phyloP scores from a whole-genome alignment of 2,113 vertebrate genomes.

The Sander vitreus region DNA sequence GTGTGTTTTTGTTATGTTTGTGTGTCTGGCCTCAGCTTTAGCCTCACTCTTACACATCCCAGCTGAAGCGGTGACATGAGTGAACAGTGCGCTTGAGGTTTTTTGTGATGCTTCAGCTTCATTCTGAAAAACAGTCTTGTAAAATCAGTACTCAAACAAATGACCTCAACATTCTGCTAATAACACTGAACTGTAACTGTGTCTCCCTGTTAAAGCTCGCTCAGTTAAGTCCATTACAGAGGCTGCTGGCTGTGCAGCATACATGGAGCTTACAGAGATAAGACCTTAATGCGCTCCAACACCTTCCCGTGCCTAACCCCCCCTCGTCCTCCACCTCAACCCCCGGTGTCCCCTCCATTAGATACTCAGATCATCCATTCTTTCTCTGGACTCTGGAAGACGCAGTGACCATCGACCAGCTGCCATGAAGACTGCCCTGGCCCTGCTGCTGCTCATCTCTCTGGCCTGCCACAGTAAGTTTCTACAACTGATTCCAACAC shows the following conservation, averaged over 20 bases:
- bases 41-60: neutral
- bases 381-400: slow-evolving; percentile 48
- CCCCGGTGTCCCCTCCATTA: slow-evolving; percentile 17
- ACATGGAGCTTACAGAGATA: slow-evolving; percentile 81
- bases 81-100: neutral
- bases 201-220: slow-evolving; percentile 52
- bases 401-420: slow-evolving; percentile 28
- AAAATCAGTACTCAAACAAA: slow-evolving; percentile 1
- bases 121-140: neutral
- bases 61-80: neutral
- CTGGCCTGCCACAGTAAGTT: slow-evolving; percentile 85
- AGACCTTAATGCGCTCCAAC: slow-evolving; percentile 75
- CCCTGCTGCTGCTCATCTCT: slow-evolving; percentile 79
- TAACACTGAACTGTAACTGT: slow-evolving; percentile 5
- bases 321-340: slow-evolving; percentile 20
- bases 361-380: slow-evolving; percentile 34
- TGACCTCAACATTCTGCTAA: neutral
- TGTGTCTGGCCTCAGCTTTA: slow-evolving; percentile 15
- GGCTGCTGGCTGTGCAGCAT: slow-evolving; percentile 79
- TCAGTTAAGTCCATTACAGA: slow-evolving; percentile 79
- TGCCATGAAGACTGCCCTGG: slow-evolving; percentile 83
- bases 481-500: neutral
- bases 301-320: slow-evolving; percentile 34
- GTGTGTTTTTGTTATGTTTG: neutral
- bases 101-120: neutral